phyloP scores from a whole-genome alignment of 2,797 vertebrate genomes.

The Distichodus sexfasciatus region DNA sequence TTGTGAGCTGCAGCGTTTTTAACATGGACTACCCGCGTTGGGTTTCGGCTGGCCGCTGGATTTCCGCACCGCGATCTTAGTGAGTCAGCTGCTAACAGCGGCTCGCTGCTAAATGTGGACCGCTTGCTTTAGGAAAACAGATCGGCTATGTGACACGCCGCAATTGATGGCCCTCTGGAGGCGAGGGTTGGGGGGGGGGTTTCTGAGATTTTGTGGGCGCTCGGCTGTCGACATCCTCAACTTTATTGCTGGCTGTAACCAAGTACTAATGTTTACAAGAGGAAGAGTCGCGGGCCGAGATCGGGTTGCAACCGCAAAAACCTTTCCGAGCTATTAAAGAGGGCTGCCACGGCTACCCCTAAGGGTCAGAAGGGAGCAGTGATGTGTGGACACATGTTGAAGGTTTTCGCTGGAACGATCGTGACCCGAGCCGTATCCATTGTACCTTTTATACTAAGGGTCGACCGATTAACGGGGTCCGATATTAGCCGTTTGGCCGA shows the following conservation, averaged over 20 bases:
- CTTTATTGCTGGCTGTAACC: constrained; percentile 68
- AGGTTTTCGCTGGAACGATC: neutral
- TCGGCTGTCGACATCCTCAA: constrained; percentile 74
- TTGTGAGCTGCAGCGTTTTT: constrained; percentile 26
- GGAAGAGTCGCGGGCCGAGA: constrained; percentile 59
- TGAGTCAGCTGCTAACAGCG: constrained; percentile 61
- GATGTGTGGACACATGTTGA: neutral
- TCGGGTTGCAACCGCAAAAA: constrained; percentile 51
- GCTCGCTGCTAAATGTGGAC: constrained; percentile 64
- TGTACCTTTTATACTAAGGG: no score
- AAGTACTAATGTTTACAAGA: constrained; percentile 73
- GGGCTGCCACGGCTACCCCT: neutral
- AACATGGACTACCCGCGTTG: constrained; percentile 22
- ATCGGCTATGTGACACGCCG: constrained; percentile 63
- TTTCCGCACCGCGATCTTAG: constrained; percentile 39
- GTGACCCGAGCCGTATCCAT: no score
- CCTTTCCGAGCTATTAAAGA: constrained; percentile 29
- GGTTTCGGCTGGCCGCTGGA: constrained; percentile 39
- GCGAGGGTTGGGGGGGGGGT: no score
- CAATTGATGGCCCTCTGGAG: constrained; percentile 53
- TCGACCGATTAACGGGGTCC: no score
- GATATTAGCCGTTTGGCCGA: no score
- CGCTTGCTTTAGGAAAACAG: constrained; percentile 63
- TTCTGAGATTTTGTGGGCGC: constrained; percentile 55
- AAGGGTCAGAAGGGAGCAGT: neutral